Percentiles rank a stretch among this genome's conserved stretches.
These are phyloP conservation scores for Tholera decimalis DNA, from an alignment of 2,888 invertebrate genomes.

Conservation along the genomic window DNA sequence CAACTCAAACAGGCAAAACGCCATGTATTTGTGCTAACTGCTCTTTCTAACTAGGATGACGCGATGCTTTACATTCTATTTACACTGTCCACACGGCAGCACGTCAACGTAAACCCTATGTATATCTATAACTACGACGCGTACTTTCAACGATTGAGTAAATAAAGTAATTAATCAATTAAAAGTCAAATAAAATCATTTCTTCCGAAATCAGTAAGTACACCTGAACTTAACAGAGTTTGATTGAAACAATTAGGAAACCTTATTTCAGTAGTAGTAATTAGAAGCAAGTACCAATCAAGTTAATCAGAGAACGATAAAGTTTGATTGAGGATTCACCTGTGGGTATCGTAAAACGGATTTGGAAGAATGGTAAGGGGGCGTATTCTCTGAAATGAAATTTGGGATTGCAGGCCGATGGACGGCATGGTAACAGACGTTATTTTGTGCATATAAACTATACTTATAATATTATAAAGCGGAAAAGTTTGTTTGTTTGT, in stretches of 20 bases:
- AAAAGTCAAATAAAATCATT: constrained; percentile 1
- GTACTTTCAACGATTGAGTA: background rate
- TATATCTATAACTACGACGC: too few relatives aligned
- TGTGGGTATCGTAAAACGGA: constrained; percentile 35
- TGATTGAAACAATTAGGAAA: constrained; percentile 28
- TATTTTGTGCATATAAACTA: too few relatives aligned
- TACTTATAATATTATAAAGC: too few relatives aligned
- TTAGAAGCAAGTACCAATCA: constrained; percentile 40
- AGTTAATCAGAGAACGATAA: constrained; percentile 40
- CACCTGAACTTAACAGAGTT: constrained; percentile 5
- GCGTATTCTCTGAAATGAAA: background rate
- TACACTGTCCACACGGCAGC: too few relatives aligned
- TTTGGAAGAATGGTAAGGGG: constrained; percentile 9
- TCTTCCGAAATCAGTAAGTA: constrained; percentile 3
- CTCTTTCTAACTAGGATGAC: too few relatives aligned
- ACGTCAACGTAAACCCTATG: too few relatives aligned
- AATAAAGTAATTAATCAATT: constrained; percentile 1
- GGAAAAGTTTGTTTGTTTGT: too few relatives aligned
- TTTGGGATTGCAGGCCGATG: background rate
- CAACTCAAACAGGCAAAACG: too few relatives aligned
- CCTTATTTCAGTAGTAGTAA: constrained; percentile 35
- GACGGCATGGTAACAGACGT: background rate
- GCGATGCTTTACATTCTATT: too few relatives aligned
- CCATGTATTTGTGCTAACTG: too few relatives aligned
- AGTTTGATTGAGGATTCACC: constrained; percentile 45